Base-by-base conservation (phyloP, 2,888 invertebrate genomes). In the Drosophila birchii region DNA sequence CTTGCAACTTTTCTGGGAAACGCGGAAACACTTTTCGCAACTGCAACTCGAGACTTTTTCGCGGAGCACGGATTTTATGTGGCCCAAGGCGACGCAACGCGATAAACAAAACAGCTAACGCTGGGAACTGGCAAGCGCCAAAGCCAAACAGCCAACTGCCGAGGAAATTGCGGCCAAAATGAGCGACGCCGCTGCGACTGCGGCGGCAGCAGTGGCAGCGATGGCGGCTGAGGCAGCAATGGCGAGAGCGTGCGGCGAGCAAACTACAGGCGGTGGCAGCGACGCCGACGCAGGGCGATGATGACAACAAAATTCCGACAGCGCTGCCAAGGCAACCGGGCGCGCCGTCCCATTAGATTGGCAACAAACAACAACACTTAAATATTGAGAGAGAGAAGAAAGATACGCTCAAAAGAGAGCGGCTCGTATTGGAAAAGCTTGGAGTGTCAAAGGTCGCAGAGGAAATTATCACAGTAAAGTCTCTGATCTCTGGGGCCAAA, bases 61-160 rank as follows among this genome's bases (percentile, higher is more conserved):
- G 71, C 39, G 41, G 18, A 43, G 67, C 26, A 51, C 34, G 51
- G 68, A 49, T 71, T 58, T 26, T 41, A 39, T 58, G 38, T 49
- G 59, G 44, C 41, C 34, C 60, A 60, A 61, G 60, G 60, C 60
- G 23, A 61, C 23, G 45, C 70, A 20, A 20, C 29, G 55, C 56
- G 58, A 47, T 55, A 64, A 67, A 70, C 45, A 70, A 70, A 57
- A 38, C 71, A 23, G 71, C 58, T 18, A 70, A 58, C 79, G 23
- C 29, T 29, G 51, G 16, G 23, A 53, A 36, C 36, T 34, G 51
- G 51, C 51, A 11, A 53, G 51, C 51, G 81, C 79, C 77, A 88
- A 86, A 85, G 70, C 87, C 85, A 84, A 86, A 67, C 85, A 73
- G 71, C 85, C 88, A 81, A 83, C 82, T 83, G 88, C 62, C 86